These are phyloP conservation scores for Steromphala cineraria DNA, from an alignment of 2,888 invertebrate genomes.

Conservation along the genomic window DNA sequence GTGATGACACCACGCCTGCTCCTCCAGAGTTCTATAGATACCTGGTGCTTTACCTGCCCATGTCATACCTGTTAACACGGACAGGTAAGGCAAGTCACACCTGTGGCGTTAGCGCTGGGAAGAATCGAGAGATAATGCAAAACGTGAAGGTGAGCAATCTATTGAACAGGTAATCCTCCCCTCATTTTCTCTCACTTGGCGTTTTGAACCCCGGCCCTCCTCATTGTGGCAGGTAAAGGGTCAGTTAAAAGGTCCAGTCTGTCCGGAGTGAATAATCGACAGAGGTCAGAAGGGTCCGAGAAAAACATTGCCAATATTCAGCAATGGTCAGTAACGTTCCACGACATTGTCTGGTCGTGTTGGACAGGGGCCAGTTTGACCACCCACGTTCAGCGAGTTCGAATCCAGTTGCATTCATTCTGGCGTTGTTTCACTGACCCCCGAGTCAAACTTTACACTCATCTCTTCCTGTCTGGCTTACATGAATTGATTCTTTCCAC, in stretches of 20 bases:
- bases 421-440: too few species aligned
- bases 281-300: background rate
- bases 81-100: slow-evolving; percentile 9
- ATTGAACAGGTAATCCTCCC: background rate
- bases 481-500: too few species aligned
- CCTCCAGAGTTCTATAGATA: background rate
- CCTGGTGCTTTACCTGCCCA: slow-evolving; percentile 5
- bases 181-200: background rate
- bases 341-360: slow-evolving; percentile 16
- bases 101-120: background rate
- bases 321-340: background rate
- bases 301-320: background rate
- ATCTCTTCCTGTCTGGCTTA: background rate
- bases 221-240: background rate
- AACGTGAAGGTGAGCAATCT: background rate
- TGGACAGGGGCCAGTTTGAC: background rate
- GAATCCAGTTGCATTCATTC: background rate
- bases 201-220: background rate
- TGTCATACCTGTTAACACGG: background rate
- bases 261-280: slow-evolving; percentile 1
- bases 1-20: slow-evolving; percentile 1
- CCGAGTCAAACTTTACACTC: background rate
- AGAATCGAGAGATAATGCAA: background rate
- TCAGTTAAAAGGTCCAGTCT: background rate
- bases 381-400: slow-evolving; percentile 7